Percentiles rank a stretch among this genome's conserved stretches.
Evolutionary conservation across 2,113 vertebrate genomes (phyloP).

Genomic region (Heterotis niloticus): DNA sequence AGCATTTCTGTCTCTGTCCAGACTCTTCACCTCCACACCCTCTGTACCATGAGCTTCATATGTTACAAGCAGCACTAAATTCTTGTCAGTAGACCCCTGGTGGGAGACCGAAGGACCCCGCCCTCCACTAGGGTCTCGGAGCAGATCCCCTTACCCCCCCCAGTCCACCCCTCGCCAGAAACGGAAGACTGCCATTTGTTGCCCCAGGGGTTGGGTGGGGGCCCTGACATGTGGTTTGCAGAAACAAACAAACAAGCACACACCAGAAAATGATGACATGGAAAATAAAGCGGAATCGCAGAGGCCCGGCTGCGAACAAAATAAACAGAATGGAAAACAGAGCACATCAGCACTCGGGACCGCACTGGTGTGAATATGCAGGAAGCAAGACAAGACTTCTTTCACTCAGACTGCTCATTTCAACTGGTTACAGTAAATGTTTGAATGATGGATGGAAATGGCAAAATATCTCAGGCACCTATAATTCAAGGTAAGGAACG

Average conservation of each 20-base stretch:
- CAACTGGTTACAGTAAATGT: background rate
- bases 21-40: background rate
- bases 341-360: background rate
- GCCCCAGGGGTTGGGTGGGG: constrained; percentile 24
- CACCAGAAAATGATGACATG: background rate
- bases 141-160: background rate
- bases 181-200: constrained; percentile 39
- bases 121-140: background rate
- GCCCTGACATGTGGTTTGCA: constrained; percentile 41
- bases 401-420: constrained; percentile 2
- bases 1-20: constrained; percentile 47
- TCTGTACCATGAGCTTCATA: constrained; percentile 46
- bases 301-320: background rate
- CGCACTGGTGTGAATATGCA: background rate
- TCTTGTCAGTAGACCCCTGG: constrained; percentile 46
- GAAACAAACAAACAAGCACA: constrained; percentile 57
- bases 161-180: constrained; percentile 29
- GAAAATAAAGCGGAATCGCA: background rate
- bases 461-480: background rate
- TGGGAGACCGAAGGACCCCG: constrained; percentile 31
- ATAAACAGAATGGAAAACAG: background rate
- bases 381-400: background rate
- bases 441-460: background rate
- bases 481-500: too few species aligned
- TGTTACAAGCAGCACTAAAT: constrained; percentile 45